phyloP scores from a whole-genome alignment of 2,797 vertebrate species.

The Acrocephalus scirpaceus region DNA sequence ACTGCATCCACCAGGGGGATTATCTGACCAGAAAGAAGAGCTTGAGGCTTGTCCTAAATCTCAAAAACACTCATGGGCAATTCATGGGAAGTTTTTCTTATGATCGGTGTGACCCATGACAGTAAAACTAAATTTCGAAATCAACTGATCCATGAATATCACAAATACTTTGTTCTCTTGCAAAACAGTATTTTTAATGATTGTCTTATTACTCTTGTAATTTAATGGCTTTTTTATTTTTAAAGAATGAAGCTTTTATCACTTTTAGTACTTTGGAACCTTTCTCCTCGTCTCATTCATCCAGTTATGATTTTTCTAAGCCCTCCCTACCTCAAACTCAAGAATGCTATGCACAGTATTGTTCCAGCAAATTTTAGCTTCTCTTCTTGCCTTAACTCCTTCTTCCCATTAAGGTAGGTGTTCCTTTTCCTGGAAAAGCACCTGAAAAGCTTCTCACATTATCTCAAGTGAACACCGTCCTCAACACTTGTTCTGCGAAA shows the following conservation, averaged over 20 bases:
- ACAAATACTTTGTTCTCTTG: background rate
- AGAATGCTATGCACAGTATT: background rate
- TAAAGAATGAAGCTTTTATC: background rate
- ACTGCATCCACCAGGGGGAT: background rate
- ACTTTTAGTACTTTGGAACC: background rate
- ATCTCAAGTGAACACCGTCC: background rate
- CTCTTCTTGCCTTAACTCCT: conserved; percentile 12
- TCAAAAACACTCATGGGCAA: background rate
- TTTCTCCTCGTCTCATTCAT: background rate
- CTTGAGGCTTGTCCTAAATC: background rate
- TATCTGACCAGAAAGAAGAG: background rate
- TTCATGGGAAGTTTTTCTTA: background rate
- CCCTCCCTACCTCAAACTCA: background rate
- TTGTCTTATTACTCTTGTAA: background rate
- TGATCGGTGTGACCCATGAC: background rate
- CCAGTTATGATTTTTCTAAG: background rate
- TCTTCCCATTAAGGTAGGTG: background rate
- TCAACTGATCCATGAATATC: background rate
- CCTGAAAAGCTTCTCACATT: background rate
- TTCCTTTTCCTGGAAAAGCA: background rate
- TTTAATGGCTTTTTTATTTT: background rate
- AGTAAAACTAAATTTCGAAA: background rate
- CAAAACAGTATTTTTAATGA: background rate
- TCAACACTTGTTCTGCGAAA: background rate
- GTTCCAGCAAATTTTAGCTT: conserved; percentile 15